Evolutionary conservation across 53 echinoderm and acorn worm genomes (phyloP).

Genomic region (Echinarachnius parma): DNA sequence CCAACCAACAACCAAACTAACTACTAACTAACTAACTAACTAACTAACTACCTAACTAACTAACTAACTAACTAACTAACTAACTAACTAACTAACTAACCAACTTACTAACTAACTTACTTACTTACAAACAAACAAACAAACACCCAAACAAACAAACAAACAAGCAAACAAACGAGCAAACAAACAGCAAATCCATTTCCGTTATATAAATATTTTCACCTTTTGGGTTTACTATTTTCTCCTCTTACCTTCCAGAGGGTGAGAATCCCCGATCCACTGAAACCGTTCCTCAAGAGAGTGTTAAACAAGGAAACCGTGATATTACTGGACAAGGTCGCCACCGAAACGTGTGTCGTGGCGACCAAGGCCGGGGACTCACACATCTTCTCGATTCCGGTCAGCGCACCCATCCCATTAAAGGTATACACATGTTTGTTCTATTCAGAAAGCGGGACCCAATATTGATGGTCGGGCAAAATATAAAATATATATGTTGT

Average conservation of each 20-base stretch:
- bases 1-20: too few species aligned
- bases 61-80: background rate
- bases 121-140: background rate
- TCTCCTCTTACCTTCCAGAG: constrained; percentile 9
- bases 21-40: too few species aligned
- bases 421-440: too few species aligned
- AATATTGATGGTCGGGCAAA: too few species aligned
- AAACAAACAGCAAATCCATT: background rate
- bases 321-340: background rate
- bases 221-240: background rate
- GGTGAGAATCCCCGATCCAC: constrained; percentile 22
- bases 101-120: background rate
- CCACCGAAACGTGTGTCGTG: constrained; percentile 26
- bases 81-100: too few species aligned
- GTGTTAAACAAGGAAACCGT: constrained; percentile 18
- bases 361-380: constrained; percentile 39
- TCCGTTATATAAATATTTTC: background rate
- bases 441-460: too few species aligned
- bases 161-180: too few species aligned
- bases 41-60: too few species aligned
- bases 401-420: constrained; percentile 10
- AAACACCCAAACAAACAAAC: too few species aligned
- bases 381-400: constrained; percentile 42
- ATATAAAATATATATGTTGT: too few species aligned
- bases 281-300: background rate